Conservation (phyloP, 1,140 invertebrate species). For the Conus betulinus region DNA sequence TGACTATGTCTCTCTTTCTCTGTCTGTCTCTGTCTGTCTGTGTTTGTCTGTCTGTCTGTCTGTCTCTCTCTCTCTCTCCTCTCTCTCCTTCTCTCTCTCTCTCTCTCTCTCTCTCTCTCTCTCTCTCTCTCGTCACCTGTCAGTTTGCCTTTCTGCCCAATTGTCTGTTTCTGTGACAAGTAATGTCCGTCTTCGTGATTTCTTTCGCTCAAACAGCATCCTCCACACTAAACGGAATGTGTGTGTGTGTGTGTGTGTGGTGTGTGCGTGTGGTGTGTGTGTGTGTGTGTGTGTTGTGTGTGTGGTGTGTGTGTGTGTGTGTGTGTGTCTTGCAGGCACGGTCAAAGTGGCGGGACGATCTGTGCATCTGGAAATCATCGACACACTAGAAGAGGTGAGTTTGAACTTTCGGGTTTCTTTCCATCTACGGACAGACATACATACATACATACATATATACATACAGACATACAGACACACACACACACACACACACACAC, state of each 20-base stretch:
- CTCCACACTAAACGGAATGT: too few species aligned
- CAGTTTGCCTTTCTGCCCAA: not conserved
- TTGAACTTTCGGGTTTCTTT: too few species aligned
- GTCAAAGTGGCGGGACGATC: slow-evolving; percentile 44
- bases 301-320: slow-evolving; percentile 6
- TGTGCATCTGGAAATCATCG: slow-evolving; percentile 47
- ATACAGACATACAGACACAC: too few species aligned
- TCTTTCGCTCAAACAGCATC: too few species aligned
- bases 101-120: too few species aligned
- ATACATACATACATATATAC: too few species aligned
- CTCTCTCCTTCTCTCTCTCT: too few species aligned
- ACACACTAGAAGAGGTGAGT: slow-evolving; percentile 52
- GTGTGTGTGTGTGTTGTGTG: not conserved
- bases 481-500: too few species aligned
- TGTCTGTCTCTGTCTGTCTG: not conserved
- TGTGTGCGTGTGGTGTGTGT: not conserved
- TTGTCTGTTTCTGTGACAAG: not conserved
- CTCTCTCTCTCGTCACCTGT: not conserved
- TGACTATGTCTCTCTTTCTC: too few species aligned
- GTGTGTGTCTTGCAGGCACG: slow-evolving; percentile 43
- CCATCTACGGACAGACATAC: too few species aligned
- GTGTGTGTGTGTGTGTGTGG: not conserved
- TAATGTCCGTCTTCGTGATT: not conserved
- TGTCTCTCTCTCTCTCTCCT: too few species aligned
- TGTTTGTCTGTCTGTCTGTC: not conserved